Evolutionary conservation across 2,797 vertebrate genomes (phyloP).

Genomic region (Tolypeutes matacus): DNA sequence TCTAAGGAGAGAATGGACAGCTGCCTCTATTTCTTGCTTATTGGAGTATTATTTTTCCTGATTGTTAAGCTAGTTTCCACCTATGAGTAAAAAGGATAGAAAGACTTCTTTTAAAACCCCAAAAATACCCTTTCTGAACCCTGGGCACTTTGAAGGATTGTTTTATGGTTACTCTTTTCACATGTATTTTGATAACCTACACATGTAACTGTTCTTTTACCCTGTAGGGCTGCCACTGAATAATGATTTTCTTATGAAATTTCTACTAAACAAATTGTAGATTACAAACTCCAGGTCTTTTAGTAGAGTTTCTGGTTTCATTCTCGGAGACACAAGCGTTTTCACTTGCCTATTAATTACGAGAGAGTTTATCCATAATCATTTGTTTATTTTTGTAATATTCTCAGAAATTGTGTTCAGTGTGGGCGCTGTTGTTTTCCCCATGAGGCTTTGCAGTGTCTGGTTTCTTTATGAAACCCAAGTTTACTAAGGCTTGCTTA

Average conservation of each 20-base stretch:
- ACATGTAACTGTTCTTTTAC: neutral
- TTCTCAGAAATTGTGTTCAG: slow-evolving; percentile 29
- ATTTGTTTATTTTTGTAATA: slow-evolving; percentile 70
- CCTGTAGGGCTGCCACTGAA: neutral
- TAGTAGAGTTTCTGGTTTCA: slow-evolving; percentile 37
- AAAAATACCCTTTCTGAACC: neutral
- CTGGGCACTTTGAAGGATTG: neutral
- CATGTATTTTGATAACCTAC: neutral
- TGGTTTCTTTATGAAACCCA: slow-evolving; percentile 54
- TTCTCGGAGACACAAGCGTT: slow-evolving; percentile 52
- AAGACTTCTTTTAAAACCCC: neutral
- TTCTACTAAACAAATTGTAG: slow-evolving; percentile 51
- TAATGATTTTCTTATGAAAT: slow-evolving; percentile 23
- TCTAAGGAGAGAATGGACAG: neutral
- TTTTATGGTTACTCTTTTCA: neutral
- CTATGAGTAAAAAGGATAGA: neutral
- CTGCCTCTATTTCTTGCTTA: neutral
- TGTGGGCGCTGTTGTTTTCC: neutral
- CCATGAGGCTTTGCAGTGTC: slow-evolving; percentile 13
- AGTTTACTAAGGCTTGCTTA: neutral
- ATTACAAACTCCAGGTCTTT: slow-evolving; percentile 57
- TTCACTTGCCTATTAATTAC: slow-evolving; percentile 65
- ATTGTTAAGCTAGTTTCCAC: neutral
- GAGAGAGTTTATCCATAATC: slow-evolving; percentile 61
- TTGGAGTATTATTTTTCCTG: slow-evolving; percentile 5